A percentile compares a stretch with the other conserved stretches of the same genome.
Conservation (phyloP, 2,113 vertebrate genomes). For the Aix galericulata region DNA sequence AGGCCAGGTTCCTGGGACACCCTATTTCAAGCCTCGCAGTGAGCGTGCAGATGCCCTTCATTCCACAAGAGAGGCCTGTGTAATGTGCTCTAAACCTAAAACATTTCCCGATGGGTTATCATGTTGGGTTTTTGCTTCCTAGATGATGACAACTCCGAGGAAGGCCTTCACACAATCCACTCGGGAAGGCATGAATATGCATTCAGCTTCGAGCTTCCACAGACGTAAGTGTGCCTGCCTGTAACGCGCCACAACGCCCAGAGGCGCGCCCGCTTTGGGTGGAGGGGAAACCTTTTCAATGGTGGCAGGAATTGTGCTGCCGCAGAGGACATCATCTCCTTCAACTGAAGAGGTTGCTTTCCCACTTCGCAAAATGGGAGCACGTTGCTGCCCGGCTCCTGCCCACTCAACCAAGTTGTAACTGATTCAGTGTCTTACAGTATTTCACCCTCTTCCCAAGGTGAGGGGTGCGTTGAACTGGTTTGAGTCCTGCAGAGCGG, state of each 20-base stretch:
- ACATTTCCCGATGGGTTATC: neutral
- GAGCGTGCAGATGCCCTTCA: neutral
- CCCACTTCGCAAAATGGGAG: neutral
- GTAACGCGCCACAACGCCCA: neutral
- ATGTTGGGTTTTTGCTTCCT: conserved; percentile 13
- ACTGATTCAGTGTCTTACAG: fast-evolving
- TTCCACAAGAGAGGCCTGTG: neutral
- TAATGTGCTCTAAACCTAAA: neutral
- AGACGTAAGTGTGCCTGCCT: conserved; percentile 89
- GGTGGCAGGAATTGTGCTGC: conserved; percentile 51
- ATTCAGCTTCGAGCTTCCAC: conserved; percentile 99
- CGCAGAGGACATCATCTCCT: conserved; percentile 51
- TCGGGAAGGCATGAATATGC: conserved; percentile 99
- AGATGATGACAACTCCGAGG: conserved; percentile 98
- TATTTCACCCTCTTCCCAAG: neutral
- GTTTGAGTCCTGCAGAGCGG: neutral
- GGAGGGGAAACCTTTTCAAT: conserved; percentile 77
- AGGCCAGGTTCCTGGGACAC: neutral
- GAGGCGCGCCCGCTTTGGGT: neutral
- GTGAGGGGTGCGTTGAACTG: neutral
- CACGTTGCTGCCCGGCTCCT: neutral
- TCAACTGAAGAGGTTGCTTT: conserved; percentile 73
- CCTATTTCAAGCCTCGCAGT: fast-evolving
- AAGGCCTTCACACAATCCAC: conserved; percentile 94
- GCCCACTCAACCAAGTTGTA: neutral